phyloP scores from a whole-genome alignment of 1,140 invertebrate genomes.

The Schlechtendalia chinensis region DNA sequence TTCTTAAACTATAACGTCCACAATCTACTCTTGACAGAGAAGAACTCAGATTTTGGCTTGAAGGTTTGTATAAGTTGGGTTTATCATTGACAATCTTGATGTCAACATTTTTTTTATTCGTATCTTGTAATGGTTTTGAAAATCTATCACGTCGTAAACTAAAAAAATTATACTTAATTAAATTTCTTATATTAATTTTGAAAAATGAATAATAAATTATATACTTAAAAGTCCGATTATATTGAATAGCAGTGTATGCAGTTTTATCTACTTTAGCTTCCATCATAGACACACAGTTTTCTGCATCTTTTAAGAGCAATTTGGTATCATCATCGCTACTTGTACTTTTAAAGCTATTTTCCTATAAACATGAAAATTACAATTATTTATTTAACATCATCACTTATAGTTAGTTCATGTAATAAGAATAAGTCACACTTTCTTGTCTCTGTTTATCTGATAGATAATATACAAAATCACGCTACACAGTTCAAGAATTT shows the following conservation, averaged over 20 bases:
- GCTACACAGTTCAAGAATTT: no score
- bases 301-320: conserved; percentile 39
- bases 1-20: conserved; percentile 66
- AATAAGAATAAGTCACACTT: no score
- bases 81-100: conserved; percentile 25
- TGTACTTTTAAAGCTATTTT: conserved; percentile 26
- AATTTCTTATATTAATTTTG: conserved; percentile 2
- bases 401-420: no score
- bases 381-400: neutral
- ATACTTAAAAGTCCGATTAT: conserved; percentile 59
- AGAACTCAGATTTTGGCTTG: conserved; percentile 52
- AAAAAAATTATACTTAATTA: neutral
- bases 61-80: conserved; percentile 50
- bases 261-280: conserved; percentile 44
- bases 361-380: conserved; percentile 23
- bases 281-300: conserved; percentile 37
- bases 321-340: conserved; percentile 39
- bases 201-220: neutral
- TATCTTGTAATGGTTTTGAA: conserved; percentile 19
- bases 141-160: conserved; percentile 37
- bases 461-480: no score
- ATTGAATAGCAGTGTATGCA: conserved; percentile 55
- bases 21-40: conserved; percentile 64
- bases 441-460: no score
- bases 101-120: conserved; percentile 21